Base-by-base conservation (phyloP, 2,888 invertebrate species). In the Nipponacmea schrenckii region DNA sequence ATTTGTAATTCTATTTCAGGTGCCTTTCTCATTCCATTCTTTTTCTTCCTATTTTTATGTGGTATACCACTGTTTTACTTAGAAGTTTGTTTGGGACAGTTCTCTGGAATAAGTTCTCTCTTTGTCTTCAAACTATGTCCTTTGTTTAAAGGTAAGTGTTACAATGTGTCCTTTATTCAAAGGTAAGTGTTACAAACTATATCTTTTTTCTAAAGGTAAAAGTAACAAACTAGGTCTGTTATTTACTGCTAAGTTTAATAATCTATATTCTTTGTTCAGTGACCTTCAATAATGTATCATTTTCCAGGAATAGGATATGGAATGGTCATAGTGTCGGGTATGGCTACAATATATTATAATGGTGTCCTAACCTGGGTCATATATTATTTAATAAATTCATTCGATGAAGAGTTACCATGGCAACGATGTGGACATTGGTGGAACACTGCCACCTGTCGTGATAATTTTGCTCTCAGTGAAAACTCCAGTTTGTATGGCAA, bases 11-110 rank as follows among this genome's bases (percentile, higher is more conserved):
- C 31, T 24, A 39, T 71, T 62, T 31, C 27, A 46, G 93, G 94
- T 72, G 94, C 94, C 79, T 92, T 92, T 80, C 88, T 92, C 77
- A 91, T 92, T 70, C 92, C 92, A 27, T 92, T 92, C 83, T 90
- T 92, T 78, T 90, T 92, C 72, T 92, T 91, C 77, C 87, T 92
- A 66, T 81, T 92, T 1, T 85, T 91, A 70, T 92, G 91, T 64
- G 92, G 92, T n/a, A 90, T 92, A 74, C 92, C 92, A 0, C 90
- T 92, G 85, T 92, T 92, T 83, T 91, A 92, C 78, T 89, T 92
- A 83, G 92, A 92, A 86, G 89, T 92, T 24, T 91, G 91, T 68
- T 85, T 92, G 45, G 92, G 92, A 4, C 92, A 92, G 85, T 92
- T 91, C 86, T 91, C 90, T 69, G 89, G 90, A 85, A 90, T 91